Evolutionary conservation across 2,113 vertebrate genomes (phyloP), one percentile per base, ranked within the genome.

Genomic region (Hyperoodon ampullatus): DNA sequence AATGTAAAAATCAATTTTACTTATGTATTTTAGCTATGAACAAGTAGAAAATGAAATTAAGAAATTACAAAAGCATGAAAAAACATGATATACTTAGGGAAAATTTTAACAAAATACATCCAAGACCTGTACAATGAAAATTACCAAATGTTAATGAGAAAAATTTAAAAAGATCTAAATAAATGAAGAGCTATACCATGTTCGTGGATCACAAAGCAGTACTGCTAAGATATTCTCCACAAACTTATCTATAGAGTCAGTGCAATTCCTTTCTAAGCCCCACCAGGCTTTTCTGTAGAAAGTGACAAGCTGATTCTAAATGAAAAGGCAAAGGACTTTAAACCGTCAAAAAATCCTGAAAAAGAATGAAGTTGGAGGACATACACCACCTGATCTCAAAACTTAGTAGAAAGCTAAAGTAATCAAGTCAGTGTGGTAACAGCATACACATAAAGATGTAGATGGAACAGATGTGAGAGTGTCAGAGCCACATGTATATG

Each of bases 271-370:
- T 95, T 88, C 85, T 77, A 89, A 83, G 75, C 60, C 28, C 47
- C 13, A 70, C 30, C 19, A 93, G 35, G 58, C 68, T 93, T 94
- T 65, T 84, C 81, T 63, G 11, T 30, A 53, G 35, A 70, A 93
- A 74, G 18, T 63, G 30, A 60, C 15, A 78, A 44, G 8, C 16
- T 91, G 50, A 91, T 70, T 90, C 26, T 77, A 70, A 88, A 83
- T 75, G 30, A 93, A 92, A 96, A 84, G n/a, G 68, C 81, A 78
- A 92, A 93, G 39, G 47, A 75, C 26, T n/a, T n/a, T 77, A 26
- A 89, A 80, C 1, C 85, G 19, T 5, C 33, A 92, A 58, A 58
- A 60, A 42, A 23, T 14, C 14, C 5, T 10, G 26, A 61, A 89
- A 83, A 96, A 71, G 24, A 77, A 94, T 15, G 7, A 87, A 61